A percentile compares a stretch with the other conserved stretches of the same genome.
Conservation (phyloP, 2,113 vertebrate species). For the Polypterus bichir region DNA sequence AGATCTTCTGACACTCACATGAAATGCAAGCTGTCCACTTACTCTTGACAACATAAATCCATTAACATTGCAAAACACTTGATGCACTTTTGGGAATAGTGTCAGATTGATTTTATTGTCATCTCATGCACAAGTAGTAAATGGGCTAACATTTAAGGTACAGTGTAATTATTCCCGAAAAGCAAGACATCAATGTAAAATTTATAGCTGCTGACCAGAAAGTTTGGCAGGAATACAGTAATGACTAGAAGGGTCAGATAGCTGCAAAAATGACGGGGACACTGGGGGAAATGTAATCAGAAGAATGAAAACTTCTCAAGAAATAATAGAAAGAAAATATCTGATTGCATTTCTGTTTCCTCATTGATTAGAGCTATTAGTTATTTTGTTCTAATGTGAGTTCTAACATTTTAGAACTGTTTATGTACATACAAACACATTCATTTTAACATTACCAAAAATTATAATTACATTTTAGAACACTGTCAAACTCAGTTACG, state of each 20-base stretch:
- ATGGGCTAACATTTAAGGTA: constrained; percentile 53
- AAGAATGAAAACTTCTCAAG: too few species aligned
- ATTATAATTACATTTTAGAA: too few species aligned
- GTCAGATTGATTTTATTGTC: constrained; percentile 58
- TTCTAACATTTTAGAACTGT: too few species aligned
- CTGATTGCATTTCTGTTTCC: too few species aligned
- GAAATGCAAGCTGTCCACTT: neutral
- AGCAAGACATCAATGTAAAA: constrained; percentile 62
- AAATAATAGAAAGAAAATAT: too few species aligned
- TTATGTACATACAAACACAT: too few species aligned
- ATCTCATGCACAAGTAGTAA: constrained; percentile 56
- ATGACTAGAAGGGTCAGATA: constrained; percentile 27
- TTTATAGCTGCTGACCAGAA: constrained; percentile 42
- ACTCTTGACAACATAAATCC: constrained; percentile 21
- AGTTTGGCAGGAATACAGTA: constrained; percentile 43
- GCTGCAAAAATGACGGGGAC: constrained; percentile 24
- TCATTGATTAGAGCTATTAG: too few species aligned
- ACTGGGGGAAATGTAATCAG: too few species aligned
- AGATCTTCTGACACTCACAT: constrained; percentile 11
- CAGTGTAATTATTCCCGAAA: constrained; percentile 57
- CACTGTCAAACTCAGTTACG: too few species aligned
- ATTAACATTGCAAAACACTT: constrained; percentile 47
- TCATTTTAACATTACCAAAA: too few species aligned
- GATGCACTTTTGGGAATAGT: constrained; percentile 44
- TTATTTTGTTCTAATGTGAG: too few species aligned